Evolutionary conservation across 2,888 invertebrate species (phyloP).

Genomic region (Spilosoma lubricipeda): DNA sequence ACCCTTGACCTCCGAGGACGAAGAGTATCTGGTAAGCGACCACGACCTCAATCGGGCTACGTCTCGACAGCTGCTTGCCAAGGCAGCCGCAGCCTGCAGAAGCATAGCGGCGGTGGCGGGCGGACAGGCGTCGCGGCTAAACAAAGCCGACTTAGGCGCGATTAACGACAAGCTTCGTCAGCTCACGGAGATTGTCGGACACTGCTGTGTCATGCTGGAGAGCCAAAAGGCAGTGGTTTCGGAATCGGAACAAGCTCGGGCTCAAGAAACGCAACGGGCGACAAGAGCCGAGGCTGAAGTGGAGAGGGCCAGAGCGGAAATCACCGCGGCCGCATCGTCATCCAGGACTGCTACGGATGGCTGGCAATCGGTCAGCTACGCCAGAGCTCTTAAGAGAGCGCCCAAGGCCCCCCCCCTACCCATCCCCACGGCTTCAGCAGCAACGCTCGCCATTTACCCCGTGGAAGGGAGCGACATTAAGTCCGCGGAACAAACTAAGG

Average conservation of each 20-base stretch:
- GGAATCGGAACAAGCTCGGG: background rate
- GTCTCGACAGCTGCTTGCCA: background rate
- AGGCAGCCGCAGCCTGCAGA: background rate
- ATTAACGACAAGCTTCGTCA: background rate
- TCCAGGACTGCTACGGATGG: background rate
- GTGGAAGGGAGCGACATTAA: background rate
- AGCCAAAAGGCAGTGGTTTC: background rate
- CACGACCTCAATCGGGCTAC: no score
- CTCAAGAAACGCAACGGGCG: background rate
- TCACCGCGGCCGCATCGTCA: accelerated
- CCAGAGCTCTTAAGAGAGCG: background rate
- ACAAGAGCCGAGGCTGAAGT: no score
- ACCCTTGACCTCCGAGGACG: no score
- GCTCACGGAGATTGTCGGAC: background rate
- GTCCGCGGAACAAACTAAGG: background rate
- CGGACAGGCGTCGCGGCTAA: background rate
- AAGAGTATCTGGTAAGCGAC: no score
- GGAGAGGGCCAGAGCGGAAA: no score
- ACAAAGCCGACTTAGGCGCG: background rate
- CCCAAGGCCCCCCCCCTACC: background rate
- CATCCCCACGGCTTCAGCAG: background rate
- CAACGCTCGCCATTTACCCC: background rate
- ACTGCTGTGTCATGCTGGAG: background rate
- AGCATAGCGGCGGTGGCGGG: background rate
- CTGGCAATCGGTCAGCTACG: background rate